Percentiles rank a stretch among this genome's conserved stretches.
phyloP scores from a whole-genome alignment of 2,888 invertebrate species.

The Pantelozetes paolii region DNA sequence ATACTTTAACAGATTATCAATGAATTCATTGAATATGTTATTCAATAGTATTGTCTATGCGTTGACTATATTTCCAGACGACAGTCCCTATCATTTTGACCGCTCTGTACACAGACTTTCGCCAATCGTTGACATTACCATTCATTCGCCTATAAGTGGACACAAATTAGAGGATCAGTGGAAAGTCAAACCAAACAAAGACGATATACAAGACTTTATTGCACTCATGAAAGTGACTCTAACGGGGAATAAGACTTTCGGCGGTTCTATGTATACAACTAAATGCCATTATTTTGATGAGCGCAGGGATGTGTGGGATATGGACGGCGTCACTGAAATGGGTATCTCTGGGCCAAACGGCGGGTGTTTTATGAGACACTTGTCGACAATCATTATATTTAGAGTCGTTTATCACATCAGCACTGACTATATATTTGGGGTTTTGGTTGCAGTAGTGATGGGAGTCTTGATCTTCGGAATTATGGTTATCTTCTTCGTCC shows the following conservation, averaged over 20 bases:
- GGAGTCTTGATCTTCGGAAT: conserved; percentile 4
- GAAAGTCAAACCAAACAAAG: not conserved
- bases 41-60: conserved; percentile 7
- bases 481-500: not conserved
- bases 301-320: not conserved
- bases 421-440: conserved; percentile 5
- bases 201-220: not conserved
- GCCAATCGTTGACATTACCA: not conserved
- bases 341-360: not conserved
- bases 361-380: conserved; percentile 1
- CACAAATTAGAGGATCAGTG: not conserved
- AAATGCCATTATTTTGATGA: conserved; percentile 1
- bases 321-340: not conserved
- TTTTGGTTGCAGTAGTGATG: conserved; percentile 5
- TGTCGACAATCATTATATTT: not conserved
- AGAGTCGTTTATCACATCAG: not conserved
- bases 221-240: not conserved
- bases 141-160: not conserved
- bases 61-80: not conserved
- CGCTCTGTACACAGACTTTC: not conserved
- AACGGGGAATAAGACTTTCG: not conserved
- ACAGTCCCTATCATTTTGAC: not conserved
- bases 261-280: not conserved
- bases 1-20: not conserved
- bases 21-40: not conserved